Evolutionary conservation across 2,888 invertebrate genomes (phyloP).

Genomic region (Tipula helvola): DNA sequence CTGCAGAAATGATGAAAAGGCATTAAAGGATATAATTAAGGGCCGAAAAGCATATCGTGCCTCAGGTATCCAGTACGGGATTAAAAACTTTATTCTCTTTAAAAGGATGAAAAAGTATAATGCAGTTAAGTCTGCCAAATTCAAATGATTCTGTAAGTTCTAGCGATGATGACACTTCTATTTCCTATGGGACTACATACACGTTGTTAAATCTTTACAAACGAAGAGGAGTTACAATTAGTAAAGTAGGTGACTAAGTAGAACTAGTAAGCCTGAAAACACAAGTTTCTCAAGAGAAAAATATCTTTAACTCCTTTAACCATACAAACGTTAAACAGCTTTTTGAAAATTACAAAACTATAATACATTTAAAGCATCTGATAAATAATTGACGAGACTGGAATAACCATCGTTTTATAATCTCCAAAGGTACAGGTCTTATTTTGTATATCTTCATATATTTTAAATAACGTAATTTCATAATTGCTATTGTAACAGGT

Average conservation of each 20-base stretch:
- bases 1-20: not conserved
- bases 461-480: not conserved
- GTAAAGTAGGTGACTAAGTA: rapidly evolving
- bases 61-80: not conserved
- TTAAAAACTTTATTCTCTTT: not conserved
- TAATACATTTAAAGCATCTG: too few species aligned
- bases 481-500: not conserved
- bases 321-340: too few species aligned
- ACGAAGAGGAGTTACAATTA: too few species aligned
- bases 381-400: too few species aligned
- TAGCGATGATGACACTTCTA: not conserved
- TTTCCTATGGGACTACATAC: not conserved
- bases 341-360: too few species aligned
- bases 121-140: not conserved
- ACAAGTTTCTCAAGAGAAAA: too few species aligned
- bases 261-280: not conserved
- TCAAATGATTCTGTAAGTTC: not conserved
- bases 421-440: too few species aligned
- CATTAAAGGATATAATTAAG: not conserved
- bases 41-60: not conserved
- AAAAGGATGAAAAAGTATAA: not conserved
- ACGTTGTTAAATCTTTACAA: not conserved
- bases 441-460: not conserved
- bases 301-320: too few species aligned
- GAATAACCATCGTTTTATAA: too few species aligned